A percentile compares a stretch with the other conserved stretches of the same genome.
Conservation (phyloP, 2,888 invertebrate genomes). For the Reticulitermes lucifugus region DNA sequence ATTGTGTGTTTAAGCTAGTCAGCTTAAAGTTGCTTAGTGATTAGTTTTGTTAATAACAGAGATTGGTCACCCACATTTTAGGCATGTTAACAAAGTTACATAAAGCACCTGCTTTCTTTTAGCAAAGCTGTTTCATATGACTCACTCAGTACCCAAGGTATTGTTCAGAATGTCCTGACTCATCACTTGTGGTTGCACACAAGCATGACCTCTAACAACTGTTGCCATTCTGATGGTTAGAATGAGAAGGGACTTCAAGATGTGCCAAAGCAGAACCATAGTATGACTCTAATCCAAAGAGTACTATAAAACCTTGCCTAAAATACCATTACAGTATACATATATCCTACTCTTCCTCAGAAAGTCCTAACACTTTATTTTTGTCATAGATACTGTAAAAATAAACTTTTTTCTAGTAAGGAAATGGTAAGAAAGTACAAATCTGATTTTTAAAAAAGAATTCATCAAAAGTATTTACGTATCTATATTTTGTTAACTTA, state of each 20-base stretch:
- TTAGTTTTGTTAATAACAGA: not conserved
- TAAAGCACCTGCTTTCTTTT: not conserved
- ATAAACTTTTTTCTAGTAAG: slow-evolving; percentile 46
- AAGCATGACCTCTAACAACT: not conserved
- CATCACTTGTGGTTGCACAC: not conserved
- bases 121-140: not conserved
- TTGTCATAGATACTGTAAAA: slow-evolving; percentile 42
- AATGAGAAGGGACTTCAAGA: slow-evolving; percentile 10
- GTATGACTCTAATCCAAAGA: slow-evolving; percentile 35
- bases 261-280: slow-evolving; percentile 33
- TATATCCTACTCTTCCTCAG: slow-evolving; percentile 50
- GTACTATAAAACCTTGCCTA: slow-evolving; percentile 26
- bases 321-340: slow-evolving; percentile 48
- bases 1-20: slow-evolving; percentile 3
- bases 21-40: not conserved
- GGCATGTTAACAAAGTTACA: too few species aligned
- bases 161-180: not conserved
- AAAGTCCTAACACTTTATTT: slow-evolving; percentile 47
- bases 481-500: slow-evolving; percentile 51
- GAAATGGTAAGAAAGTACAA: slow-evolving; percentile 49
- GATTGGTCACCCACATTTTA: not conserved
- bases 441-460: slow-evolving; percentile 49
- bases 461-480: slow-evolving; percentile 43
- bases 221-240: too few species aligned
- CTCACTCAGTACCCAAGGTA: slow-evolving; percentile 1